A percentile compares a stretch with the other conserved stretches of the same genome.
Conservation (phyloP, 2,113 vertebrate species). For the Rana temporaria region DNA sequence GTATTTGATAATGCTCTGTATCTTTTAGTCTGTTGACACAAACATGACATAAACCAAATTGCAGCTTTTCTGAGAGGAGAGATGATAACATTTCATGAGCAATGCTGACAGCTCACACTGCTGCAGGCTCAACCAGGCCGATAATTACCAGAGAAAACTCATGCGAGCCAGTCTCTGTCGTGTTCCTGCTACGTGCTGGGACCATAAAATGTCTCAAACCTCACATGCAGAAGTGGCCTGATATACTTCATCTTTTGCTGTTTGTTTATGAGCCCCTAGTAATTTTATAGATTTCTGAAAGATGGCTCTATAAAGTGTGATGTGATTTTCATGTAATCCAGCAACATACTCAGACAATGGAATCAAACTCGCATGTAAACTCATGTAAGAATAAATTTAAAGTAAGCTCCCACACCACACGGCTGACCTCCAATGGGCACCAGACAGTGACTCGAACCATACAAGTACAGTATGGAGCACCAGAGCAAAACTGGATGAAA, state of each 20-base stretch:
- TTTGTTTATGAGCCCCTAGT: too few relatives aligned
- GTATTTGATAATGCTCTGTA: background rate
- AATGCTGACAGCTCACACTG: slow-evolving; percentile 22
- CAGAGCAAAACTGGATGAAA: too few relatives aligned
- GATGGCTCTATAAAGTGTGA: too few relatives aligned
- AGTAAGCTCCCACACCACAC: too few relatives aligned
- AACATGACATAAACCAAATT: slow-evolving; percentile 28
- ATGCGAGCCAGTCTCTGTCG: slow-evolving; percentile 19
- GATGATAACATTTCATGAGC: slow-evolving; percentile 10
- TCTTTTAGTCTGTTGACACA: slow-evolving; percentile 1
- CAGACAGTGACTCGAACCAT: too few relatives aligned
- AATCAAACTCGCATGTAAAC: too few relatives aligned
- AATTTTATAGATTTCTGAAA: too few relatives aligned
- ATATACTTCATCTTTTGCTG: background rate
- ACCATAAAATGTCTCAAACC: slow-evolving; percentile 10
- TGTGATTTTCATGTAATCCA: too few relatives aligned
- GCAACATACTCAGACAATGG: too few relatives aligned
- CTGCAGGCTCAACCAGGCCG: slow-evolving; percentile 17
- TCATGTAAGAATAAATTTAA: too few relatives aligned
- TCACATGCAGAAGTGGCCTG: background rate
- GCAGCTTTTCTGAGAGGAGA: slow-evolving; percentile 10
- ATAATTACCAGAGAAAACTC: slow-evolving; percentile 36
- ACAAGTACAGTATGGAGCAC: too few relatives aligned
- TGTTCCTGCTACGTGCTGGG: background rate
- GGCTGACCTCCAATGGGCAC: too few relatives aligned